Conservation (phyloP, 2,888 invertebrate species). For the Drepana falcataria region DNA sequence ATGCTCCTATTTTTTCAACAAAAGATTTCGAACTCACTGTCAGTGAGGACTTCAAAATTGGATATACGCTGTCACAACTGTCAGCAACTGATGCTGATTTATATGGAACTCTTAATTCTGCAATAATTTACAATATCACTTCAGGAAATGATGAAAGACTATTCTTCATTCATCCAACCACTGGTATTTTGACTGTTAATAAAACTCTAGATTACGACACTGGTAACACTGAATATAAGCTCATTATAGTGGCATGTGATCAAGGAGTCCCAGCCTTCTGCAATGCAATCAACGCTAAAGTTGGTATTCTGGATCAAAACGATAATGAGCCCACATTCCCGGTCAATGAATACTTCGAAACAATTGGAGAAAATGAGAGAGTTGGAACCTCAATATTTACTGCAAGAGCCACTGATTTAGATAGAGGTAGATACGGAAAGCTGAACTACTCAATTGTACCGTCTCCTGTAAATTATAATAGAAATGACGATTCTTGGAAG, state of each 20-base stretch:
- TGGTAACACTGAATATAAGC: constrained; percentile 83
- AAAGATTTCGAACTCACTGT: constrained; percentile 84
- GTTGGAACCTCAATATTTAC: constrained; percentile 91
- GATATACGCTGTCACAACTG: constrained; percentile 84
- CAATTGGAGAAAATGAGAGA: constrained; percentile 93
- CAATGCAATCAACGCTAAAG: constrained; percentile 84
- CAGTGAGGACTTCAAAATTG: constrained; percentile 86
- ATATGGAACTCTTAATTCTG: constrained; percentile 85
- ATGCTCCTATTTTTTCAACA: constrained; percentile 88
- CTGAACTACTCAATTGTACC: constrained; percentile 90
- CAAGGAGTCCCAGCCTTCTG: constrained; percentile 84
- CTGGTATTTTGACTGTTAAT: constrained; percentile 86
- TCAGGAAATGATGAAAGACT: constrained; percentile 91
- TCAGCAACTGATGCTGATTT: constrained; percentile 87
- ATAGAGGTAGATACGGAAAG: constrained; percentile 90
- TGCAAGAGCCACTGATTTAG: constrained; percentile 93
- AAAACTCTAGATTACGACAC: constrained; percentile 89
- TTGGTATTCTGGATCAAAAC: constrained; percentile 92
- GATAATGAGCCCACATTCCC: constrained; percentile 95
- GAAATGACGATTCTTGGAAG: constrained; percentile 87
- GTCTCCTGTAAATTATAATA: constrained; percentile 78
- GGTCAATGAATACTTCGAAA: constrained; percentile 91
- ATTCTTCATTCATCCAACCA: constrained; percentile 84
- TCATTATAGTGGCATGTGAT: constrained; percentile 92
- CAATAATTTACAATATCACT: constrained; percentile 89